Conservation (phyloP, 1,140 invertebrate species). For the Anastatus disparis region DNA sequence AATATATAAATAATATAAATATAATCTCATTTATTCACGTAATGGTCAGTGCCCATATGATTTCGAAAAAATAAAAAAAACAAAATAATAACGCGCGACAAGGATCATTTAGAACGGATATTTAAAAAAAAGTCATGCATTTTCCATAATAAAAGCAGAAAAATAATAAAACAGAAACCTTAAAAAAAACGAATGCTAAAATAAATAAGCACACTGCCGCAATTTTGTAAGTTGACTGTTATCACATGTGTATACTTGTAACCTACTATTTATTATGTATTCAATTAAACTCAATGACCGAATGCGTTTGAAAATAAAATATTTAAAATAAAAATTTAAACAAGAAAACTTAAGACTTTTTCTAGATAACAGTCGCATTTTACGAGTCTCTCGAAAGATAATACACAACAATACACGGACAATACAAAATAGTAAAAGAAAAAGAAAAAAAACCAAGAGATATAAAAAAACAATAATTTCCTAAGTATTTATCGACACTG, state of each 20-base stretch:
- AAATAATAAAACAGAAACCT: constrained; percentile 15
- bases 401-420: constrained; percentile 26
- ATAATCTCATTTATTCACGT: constrained; percentile 29
- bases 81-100: constrained; percentile 1
- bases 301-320: neutral
- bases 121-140: neutral
- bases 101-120: constrained; percentile 8
- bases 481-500: constrained; percentile 14
- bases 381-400: constrained; percentile 23
- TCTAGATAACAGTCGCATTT: neutral
- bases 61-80: too few relatives aligned
- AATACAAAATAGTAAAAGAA: constrained; percentile 27
- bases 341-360: constrained; percentile 6
- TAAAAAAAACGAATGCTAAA: constrained; percentile 51
- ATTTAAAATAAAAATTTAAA: neutral
- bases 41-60: constrained; percentile 35
- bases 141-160: constrained; percentile 2
- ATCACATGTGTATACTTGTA: constrained; percentile 46
- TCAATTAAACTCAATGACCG: constrained; percentile 13
- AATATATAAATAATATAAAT: constrained; percentile 28
- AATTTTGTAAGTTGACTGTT: constrained; percentile 57
- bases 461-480: constrained; percentile 13
- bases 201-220: constrained; percentile 56
- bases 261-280: constrained; percentile 33
- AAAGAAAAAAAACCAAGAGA: neutral